Evolutionary conservation across 2,113 vertebrate genomes (phyloP), one percentile per base, ranked within the genome.

Genomic region (Rhegmatorhina hoffmannsi): DNA sequence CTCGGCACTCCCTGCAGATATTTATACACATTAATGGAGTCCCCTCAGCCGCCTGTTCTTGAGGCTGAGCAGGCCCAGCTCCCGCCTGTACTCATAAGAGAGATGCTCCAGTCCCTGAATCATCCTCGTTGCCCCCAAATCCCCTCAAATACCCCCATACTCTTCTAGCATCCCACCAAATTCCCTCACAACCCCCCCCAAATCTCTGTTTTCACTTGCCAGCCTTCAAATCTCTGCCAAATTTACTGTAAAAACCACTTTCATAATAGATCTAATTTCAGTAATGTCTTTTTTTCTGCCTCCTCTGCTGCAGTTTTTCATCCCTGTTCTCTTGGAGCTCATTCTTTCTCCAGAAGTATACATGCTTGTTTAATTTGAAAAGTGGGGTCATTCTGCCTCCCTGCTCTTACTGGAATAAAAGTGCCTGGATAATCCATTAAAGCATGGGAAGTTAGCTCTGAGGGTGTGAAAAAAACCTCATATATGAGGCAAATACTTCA

Each of bases 1-100:
- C n/a, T 28, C 11, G 63, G 33, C 55, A 44, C 16, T 7, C 15
- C 1, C 3, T 3, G 24, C 20, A 0, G 1, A 17, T 47, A 26
- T 50, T 43, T 43, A 33, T 36, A 28, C 13, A 23, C 11, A 10
- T 33, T 36, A 10, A 50, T 66, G 59, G 23, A 3, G 6, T 28
- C 43, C 18, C 43, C 34, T 73, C 58, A 66, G 34, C 14, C 34
- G 13, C 26, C 31, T 34, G 29, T 64, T 64, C 34, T 49, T 1
- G 1, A 36, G 31, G 67, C 31, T 73, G 67, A 64, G 15, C 44
- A 58, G 34, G 21, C 28, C 36, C 14, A 23, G 17, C 34, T 50
- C 13, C 7, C 20, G 34, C 43, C 44, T 52, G 14, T 44, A 33
- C 28, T 46, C 14, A 5, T 17, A 25, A 17, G 7, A 38, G 16